phyloP scores from a whole-genome alignment of 2,888 invertebrate species.

The Ophion obscuratus region DNA sequence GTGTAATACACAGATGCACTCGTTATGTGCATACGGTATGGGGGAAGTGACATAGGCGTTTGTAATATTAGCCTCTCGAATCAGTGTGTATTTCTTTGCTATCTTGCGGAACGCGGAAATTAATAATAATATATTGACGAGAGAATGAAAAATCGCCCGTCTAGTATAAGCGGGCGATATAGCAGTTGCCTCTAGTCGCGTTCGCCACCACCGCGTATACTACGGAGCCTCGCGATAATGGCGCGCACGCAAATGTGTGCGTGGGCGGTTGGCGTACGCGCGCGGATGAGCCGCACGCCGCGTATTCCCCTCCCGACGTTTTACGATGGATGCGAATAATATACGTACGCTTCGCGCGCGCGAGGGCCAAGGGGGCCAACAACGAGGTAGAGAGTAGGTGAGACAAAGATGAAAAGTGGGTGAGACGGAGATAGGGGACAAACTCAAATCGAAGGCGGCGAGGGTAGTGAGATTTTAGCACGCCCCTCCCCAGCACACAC shows the following conservation, averaged over 20 bases:
- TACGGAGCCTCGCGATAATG: slow-evolving; percentile 8
- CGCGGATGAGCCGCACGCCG: slow-evolving; percentile 22
- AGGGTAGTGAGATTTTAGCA: slow-evolving; percentile 49
- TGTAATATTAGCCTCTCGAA: not conserved
- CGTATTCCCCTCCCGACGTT: slow-evolving; percentile 38
- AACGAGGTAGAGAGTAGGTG: slow-evolving; percentile 2
- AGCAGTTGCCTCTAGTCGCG: not conserved
- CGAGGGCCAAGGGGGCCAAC: not conserved
- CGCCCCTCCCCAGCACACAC: slow-evolving; percentile 39
- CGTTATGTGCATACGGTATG: not conserved
- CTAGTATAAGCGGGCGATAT: not conserved
- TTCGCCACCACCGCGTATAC: slow-evolving; percentile 43
- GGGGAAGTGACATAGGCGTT: not conserved
- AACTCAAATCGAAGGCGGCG: slow-evolving; percentile 29
- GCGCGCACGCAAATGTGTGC: not conserved
- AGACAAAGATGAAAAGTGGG: not conserved
- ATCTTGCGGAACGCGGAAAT: not conserved
- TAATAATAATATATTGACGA: not conserved
- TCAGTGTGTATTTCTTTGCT: not conserved
- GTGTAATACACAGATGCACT: not conserved
- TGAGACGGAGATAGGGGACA: not conserved
- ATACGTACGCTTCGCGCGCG: not conserved
- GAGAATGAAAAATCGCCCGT: not conserved
- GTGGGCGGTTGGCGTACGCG: slow-evolving; percentile 21
- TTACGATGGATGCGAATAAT: slow-evolving; percentile 56